These are phyloP conservation scores for Mus pahari DNA, from an alignment of 2,113 vertebrate species.

Conservation along the genomic window DNA sequence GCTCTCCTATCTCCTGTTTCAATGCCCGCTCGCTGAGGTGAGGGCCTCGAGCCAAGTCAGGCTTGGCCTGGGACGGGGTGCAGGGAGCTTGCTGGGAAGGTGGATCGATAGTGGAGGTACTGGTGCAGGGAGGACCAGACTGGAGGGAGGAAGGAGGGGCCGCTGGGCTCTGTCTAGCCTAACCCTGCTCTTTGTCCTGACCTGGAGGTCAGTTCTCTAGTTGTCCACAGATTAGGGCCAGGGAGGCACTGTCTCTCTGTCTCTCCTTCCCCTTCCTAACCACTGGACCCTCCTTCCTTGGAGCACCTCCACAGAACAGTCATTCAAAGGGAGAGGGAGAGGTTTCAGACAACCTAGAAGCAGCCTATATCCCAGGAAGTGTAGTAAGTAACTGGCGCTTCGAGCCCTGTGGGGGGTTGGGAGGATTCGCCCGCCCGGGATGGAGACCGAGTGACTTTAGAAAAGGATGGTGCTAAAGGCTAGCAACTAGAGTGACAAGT, in stretches of 20 bases:
- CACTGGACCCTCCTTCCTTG: neutral
- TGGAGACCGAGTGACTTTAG: neutral
- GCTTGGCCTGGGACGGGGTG: neutral
- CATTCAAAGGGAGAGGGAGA: slow-evolving; percentile 6
- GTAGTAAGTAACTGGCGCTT: neutral
- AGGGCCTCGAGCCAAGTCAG: slow-evolving; percentile 64
- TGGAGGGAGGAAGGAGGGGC: neutral
- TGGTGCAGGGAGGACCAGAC: slow-evolving; percentile 42
- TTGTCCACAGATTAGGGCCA: slow-evolving; percentile 65
- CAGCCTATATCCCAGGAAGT: neutral
- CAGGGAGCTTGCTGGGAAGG: slow-evolving; percentile 68
- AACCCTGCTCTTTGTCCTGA: slow-evolving; percentile 74
- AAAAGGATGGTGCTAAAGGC: neutral
- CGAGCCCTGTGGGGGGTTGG: neutral
- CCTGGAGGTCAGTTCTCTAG: slow-evolving; percentile 64
- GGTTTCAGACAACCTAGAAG: slow-evolving; percentile 29
- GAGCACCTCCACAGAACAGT: slow-evolving; percentile 20
- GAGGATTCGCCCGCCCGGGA: neutral
- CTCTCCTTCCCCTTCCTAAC: neutral
- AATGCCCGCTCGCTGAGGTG: slow-evolving; percentile 9
- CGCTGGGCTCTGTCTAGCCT: slow-evolving; percentile 53
- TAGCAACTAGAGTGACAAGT: neutral
- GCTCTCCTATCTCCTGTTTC: neutral
- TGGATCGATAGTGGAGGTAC: slow-evolving; percentile 68
- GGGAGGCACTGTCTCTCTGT: neutral